phyloP scores from a whole-genome alignment of 2,797 vertebrate species.

The Eupleurogrammus muticus region DNA sequence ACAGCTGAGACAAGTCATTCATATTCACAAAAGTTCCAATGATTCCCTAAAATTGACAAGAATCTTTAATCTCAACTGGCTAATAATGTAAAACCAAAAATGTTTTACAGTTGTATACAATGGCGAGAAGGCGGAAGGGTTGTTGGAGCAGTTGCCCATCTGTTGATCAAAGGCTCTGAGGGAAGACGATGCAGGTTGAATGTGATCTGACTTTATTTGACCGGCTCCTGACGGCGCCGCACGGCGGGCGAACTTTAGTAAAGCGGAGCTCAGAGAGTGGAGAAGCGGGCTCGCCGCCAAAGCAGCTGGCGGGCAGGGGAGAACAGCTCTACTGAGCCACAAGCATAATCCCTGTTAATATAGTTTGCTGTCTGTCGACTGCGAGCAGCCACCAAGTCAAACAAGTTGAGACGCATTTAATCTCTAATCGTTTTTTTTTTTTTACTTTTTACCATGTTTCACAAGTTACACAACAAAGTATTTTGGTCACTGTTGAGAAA shows the following conservation, averaged over 20 bases:
- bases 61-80: background rate
- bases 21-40: constrained; percentile 3
- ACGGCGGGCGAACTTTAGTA: constrained; percentile 13
- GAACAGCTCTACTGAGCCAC: constrained; percentile 48
- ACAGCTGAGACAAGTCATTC: background rate
- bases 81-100: background rate
- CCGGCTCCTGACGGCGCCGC: constrained; percentile 14
- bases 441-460: background rate
- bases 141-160: background rate
- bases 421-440: constrained; percentile 4
- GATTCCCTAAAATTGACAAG: background rate
- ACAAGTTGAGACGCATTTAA: constrained; percentile 36
- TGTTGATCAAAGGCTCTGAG: constrained; percentile 6
- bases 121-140: background rate
- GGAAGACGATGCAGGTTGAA: constrained; percentile 5
- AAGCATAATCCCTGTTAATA: constrained; percentile 62
- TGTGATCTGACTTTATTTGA: constrained; percentile 16
- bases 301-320: constrained; percentile 50
- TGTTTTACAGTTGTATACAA: background rate
- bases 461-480: background rate
- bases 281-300: constrained; percentile 27
- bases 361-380: constrained; percentile 58
- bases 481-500: constrained; percentile 3
- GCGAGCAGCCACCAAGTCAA: constrained; percentile 44
- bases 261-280: constrained; percentile 27